Evolutionary conservation across 2,797 vertebrate species (phyloP).

Genomic region (Xyrichtys novacula): DNA sequence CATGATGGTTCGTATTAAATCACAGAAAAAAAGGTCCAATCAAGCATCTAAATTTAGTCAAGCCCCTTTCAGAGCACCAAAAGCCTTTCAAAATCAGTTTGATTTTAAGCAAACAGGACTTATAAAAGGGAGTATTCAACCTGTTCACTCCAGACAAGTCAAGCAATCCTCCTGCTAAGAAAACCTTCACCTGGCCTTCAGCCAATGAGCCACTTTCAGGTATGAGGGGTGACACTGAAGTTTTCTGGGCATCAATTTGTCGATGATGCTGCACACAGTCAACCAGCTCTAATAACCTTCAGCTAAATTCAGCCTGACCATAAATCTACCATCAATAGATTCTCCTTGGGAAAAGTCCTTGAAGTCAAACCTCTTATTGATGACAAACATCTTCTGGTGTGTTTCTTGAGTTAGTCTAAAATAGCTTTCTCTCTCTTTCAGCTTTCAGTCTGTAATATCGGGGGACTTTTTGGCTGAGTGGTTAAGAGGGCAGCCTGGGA

Average conservation of each 20-base stretch:
- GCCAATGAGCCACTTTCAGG: conserved; percentile 24
- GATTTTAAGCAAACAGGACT: neutral
- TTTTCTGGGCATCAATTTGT: conserved; percentile 28
- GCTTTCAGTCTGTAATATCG: no score
- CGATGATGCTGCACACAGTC: conserved; percentile 9
- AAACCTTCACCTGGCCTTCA: neutral
- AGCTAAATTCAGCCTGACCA: conserved; percentile 46
- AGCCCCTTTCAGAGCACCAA: neutral
- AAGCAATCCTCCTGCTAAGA: neutral
- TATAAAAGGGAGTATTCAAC: neutral
- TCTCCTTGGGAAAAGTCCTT: neutral
- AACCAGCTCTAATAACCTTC: conserved; percentile 44
- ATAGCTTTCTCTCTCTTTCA: no score
- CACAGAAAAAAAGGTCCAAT: neutral
- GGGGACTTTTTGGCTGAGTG: no score
- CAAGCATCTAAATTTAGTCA: neutral
- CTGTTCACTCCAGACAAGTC: no score
- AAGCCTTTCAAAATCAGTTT: neutral
- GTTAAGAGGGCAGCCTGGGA: no score
- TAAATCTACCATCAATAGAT: neutral
- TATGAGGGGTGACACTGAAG: neutral
- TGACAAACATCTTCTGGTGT: neutral
- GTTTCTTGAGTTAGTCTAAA: neutral
- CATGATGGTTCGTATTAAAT: neutral
- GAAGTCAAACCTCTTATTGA: neutral